These are phyloP conservation scores for Drosophila pegasa DNA, from an alignment of 2,888 invertebrate genomes.

Conservation along the genomic window DNA sequence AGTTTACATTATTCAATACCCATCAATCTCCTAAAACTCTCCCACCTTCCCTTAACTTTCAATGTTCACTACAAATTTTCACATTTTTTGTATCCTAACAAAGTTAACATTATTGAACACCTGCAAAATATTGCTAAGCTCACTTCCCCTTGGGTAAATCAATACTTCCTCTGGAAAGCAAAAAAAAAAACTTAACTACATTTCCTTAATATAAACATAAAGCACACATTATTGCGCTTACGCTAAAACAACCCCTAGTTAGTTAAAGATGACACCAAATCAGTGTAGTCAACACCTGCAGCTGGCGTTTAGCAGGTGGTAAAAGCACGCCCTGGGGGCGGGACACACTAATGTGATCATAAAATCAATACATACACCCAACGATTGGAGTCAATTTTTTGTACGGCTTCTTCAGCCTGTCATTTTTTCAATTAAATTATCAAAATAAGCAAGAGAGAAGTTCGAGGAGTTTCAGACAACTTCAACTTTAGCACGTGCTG, in stretches of 20 bases:
- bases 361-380: conserved; percentile 50
- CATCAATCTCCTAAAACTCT: not conserved
- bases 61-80: not conserved
- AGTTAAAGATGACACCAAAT: conserved; percentile 24
- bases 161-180: conserved; percentile 32
- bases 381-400: conserved; percentile 57
- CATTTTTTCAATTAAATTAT: conserved; percentile 78
- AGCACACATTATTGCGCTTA: conserved; percentile 6
- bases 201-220: conserved; percentile 26
- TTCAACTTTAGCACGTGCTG: conserved; percentile 75
- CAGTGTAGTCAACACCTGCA: conserved; percentile 32
- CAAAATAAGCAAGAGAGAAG: conserved; percentile 57
- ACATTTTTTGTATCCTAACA: not conserved
- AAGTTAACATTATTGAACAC: not conserved
- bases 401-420: conserved; percentile 69
- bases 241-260: conserved; percentile 6
- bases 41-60: not conserved
- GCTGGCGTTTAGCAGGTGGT: conserved; percentile 31
- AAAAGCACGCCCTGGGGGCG: conserved; percentile 18
- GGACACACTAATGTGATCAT: conserved; percentile 24
- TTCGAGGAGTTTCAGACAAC: conserved; percentile 29
- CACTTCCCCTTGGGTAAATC: conserved; percentile 11
- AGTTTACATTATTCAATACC: not conserved
- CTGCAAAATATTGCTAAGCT: not conserved
- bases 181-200: conserved; percentile 12